These are phyloP conservation scores for Chaunax sp. DNA, from an alignment of 2,797 vertebrate genomes.

Conservation along the genomic window DNA sequence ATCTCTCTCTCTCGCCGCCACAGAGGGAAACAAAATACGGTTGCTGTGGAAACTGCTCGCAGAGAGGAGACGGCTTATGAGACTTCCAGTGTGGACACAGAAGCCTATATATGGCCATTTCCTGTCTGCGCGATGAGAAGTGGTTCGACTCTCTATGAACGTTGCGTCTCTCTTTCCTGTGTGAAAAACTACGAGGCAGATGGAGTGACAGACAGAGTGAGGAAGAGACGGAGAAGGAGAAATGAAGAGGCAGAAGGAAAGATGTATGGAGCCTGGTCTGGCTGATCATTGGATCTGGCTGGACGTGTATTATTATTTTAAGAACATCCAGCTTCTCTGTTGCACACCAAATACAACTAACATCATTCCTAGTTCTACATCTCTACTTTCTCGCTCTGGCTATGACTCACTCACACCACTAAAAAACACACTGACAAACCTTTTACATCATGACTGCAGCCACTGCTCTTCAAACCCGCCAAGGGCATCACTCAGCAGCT, in stretches of 20 bases:
- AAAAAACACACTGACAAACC: slow-evolving; percentile 49
- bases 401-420: slow-evolving; percentile 62
- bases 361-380: slow-evolving; percentile 56
- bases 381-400: slow-evolving; percentile 40
- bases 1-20: slow-evolving; percentile 72
- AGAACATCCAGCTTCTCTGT: slow-evolving; percentile 36
- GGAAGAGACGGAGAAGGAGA: not conserved
- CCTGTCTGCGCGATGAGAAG: slow-evolving; percentile 76
- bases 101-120: slow-evolving; percentile 83
- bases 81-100: slow-evolving; percentile 75
- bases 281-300: slow-evolving; percentile 45
- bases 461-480: slow-evolving; percentile 46
- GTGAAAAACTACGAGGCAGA: slow-evolving; percentile 53
- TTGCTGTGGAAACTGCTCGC: slow-evolving; percentile 86
- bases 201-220: slow-evolving; percentile 56
- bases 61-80: slow-evolving; percentile 75
- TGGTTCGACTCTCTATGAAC: slow-evolving; percentile 65
- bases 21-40: slow-evolving; percentile 81
- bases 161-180: slow-evolving; percentile 51
- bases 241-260: slow-evolving; percentile 4
- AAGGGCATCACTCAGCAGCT: slow-evolving; percentile 37
- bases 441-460: slow-evolving; percentile 56
- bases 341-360: slow-evolving; percentile 45
- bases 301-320: slow-evolving; percentile 47
- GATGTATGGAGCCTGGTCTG: slow-evolving; percentile 28